These are phyloP conservation scores for Siniperca obscura DNA, from an alignment of 2,797 vertebrate species.

Conservation along the genomic window DNA sequence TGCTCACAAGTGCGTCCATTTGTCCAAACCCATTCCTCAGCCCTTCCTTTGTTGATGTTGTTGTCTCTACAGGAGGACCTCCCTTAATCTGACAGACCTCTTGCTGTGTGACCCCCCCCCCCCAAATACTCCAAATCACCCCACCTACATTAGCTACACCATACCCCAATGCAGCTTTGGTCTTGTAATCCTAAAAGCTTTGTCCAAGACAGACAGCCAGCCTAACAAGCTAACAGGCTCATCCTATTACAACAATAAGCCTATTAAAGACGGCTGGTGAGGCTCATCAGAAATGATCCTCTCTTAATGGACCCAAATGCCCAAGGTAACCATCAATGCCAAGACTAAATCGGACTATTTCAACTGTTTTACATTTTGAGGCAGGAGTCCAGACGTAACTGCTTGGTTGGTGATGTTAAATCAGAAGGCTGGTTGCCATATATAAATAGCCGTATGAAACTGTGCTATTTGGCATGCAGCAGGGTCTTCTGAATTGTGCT, in stretches of 20 bases:
- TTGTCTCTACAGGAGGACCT: background rate
- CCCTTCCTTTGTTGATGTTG: slow-evolving; percentile 4
- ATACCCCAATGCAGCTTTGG: slow-evolving; percentile 18
- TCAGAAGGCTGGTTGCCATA: slow-evolving; percentile 22
- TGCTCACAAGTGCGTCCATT: slow-evolving; percentile 1
- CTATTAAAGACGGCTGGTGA: slow-evolving; percentile 45
- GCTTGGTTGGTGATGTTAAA: slow-evolving; percentile 45
- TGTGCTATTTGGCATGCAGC: slow-evolving; percentile 46
- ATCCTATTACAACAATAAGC: slow-evolving; percentile 54
- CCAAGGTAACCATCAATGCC: slow-evolving; percentile 27
- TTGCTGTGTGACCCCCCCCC: slow-evolving; percentile 7
- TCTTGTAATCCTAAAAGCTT: slow-evolving; percentile 54
- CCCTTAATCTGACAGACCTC: slow-evolving; percentile 16
- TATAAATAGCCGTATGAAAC: slow-evolving; percentile 18
- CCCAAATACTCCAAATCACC: background rate
- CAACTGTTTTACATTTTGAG: slow-evolving; percentile 34
- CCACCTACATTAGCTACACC: background rate
- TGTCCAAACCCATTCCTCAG: background rate
- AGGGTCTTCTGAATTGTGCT: slow-evolving; percentile 37
- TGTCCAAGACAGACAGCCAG: slow-evolving; percentile 47
- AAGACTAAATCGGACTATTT: slow-evolving; percentile 26
- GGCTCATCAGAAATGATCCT: slow-evolving; percentile 38
- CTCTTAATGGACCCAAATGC: slow-evolving; percentile 46
- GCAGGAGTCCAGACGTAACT: slow-evolving; percentile 29
- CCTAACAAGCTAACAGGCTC: slow-evolving; percentile 45